A percentile compares a stretch with the other conserved stretches of the same genome.
Conservation (phyloP, 2,113 vertebrate species). For the Panurus biarmicus region DNA sequence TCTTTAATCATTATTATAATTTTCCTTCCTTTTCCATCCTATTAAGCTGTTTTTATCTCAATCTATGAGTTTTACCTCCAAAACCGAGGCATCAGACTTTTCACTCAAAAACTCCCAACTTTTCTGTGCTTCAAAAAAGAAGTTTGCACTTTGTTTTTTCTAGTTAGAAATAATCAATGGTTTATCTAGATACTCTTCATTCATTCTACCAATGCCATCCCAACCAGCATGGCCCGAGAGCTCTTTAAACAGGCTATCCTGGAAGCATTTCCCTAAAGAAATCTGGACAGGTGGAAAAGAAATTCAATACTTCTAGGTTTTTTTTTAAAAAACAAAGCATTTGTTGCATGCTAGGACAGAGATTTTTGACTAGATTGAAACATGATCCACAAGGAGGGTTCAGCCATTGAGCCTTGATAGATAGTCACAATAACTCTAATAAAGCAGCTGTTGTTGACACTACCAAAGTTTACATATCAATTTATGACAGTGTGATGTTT, state of each 20-base stretch:
- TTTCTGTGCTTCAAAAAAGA: neutral
- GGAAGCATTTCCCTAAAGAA: neutral
- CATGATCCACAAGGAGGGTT: neutral
- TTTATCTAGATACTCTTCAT: neutral
- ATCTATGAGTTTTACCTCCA: neutral
- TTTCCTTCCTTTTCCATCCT: neutral
- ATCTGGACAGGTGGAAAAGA: neutral
- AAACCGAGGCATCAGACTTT: neutral
- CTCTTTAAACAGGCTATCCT: neutral
- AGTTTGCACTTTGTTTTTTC: neutral
- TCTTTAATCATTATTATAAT: neutral
- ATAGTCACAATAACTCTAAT: conserved; percentile 12
- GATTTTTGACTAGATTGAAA: neutral
- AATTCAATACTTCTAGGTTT: neutral
- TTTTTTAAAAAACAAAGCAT: neutral
- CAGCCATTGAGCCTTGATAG: neutral
- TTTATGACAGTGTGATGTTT: conserved; percentile 18
- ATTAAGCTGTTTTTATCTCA: neutral
- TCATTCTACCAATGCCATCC: neutral
- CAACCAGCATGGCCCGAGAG: neutral
- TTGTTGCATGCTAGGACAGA: neutral
- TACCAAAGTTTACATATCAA: conserved; percentile 38
- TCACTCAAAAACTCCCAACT: neutral
- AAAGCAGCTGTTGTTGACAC: conserved; percentile 51
- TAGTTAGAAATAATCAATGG: neutral